Base-by-base conservation (phyloP, 2,888 invertebrate species). In the Parnassius glacialis region DNA sequence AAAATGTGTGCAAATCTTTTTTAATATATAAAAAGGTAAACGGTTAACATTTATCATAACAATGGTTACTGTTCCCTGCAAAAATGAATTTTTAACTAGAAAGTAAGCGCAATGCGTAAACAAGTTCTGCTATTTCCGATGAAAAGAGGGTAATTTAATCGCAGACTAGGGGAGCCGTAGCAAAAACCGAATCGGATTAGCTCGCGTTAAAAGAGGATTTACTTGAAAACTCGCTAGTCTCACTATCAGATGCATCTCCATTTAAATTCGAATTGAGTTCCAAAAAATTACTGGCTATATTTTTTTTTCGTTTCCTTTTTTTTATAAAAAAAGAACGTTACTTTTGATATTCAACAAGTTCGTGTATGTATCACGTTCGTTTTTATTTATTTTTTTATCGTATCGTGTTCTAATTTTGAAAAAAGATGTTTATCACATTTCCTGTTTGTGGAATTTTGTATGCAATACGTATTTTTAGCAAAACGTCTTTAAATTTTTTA, bases 171-270 rank as follows among this genome's bases (percentile, higher is more conserved):
- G 68, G 62, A 62, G 64, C 64, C 52, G 61, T n/a, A 20, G 57
- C 52, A 54, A 61, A 62, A 66, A 67, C 66, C 66, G 67, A 68
- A 70, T 69, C 70, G 66, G 68, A 66, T 69, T 70, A 70, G 59
- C 61, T 54, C 57, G 64, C 70, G 66, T 72, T 72, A 68, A 68
- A 65, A 60, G 69, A 62, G 62, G 62, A 62, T 62, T 62, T 57
- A 62, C 45, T 62, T 56, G 51, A 59, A 62, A 62, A 62, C 52
- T 51, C 59, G 55, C 55, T 51, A 51, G 42, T 56, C 55, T 52
- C 47, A 59, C 62, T 62, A 62, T 62, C 62, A 62, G 58, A 59
- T 62, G 62, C 62, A 62, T 62, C 62, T 62, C 59, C 55, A 55
- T 62, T 62, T 62, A 56, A 62, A 62, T 52, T 55, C 59, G 59